Base-by-base conservation (phyloP, 2,888 invertebrate species). In the Candidula unifasciata region DNA sequence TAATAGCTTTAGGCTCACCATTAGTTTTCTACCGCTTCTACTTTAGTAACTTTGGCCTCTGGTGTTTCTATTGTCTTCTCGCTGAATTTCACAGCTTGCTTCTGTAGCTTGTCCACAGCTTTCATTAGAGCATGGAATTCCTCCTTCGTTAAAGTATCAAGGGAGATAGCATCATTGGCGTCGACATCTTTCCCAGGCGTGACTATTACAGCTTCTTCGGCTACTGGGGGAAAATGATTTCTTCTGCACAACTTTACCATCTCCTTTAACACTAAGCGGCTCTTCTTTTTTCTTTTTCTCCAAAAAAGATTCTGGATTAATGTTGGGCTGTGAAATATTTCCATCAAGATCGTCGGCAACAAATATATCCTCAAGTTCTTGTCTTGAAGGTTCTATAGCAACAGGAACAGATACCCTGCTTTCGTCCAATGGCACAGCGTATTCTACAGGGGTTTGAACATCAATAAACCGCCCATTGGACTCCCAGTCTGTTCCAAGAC, bases 351-450 rank as follows among this genome's bases (percentile, higher is more conserved):
- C 80, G 13, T 44, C 44, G 10, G 68, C 57, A 24, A 76, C 83
- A 74, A 88, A 88, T 18, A 87, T 88, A 37, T 83, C 73, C 27
- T 87, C 81, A 5, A 85, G 71, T 54, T 88, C 88, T 33, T 87
- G 57, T 21, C 84, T 76, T 21, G 86, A 68, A 5, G 86, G 77
- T 57, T 84, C 64, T 3, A 83, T 79, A 5, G 69, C 57, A n/a
- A n/a, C 8, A 0, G 82, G 35, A 8, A 44, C 6, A 6, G 33
- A 10, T n/a, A 57, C 37, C 1, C 27, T 33, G 60, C 10, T 10
- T 44, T 10, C 27, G n/a, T 8, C 35, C 2, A 30, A 2, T 3
- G 10, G 54, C 27, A 57, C 18, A 3, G 1, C n/a, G 44, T 69
- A 35, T 24, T 35, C 35, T 21, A 69, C 13, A 18, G 16, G 44